Conservation (phyloP, 2,888 invertebrate genomes). For the Drepana falcataria region DNA sequence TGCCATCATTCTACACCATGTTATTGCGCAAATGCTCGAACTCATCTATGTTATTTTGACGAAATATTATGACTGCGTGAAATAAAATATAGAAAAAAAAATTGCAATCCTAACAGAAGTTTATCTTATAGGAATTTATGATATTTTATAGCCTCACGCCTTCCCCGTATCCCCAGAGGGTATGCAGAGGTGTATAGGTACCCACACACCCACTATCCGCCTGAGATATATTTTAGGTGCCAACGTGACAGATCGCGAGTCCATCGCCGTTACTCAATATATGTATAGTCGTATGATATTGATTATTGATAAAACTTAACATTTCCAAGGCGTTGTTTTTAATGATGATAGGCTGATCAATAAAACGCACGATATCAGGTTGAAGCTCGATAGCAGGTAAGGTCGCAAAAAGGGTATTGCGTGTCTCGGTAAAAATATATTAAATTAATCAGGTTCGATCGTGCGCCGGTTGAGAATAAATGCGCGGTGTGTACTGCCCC, state of each 20-base stretch:
- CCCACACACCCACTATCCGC: too few relatives aligned
- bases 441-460: slow-evolving; percentile 68
- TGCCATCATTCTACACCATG: slow-evolving; percentile 19
- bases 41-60: background rate
- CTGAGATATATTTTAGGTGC: too few relatives aligned
- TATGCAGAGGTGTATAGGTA: too few relatives aligned
- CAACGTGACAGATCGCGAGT: too few relatives aligned
- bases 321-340: background rate
- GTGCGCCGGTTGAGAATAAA: slow-evolving; percentile 45
- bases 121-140: too few relatives aligned
- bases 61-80: too few relatives aligned
- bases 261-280: too few relatives aligned
- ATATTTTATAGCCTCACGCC: too few relatives aligned
- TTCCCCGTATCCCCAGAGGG: too few relatives aligned
- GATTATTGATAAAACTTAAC: background rate
- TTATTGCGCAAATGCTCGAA: slow-evolving; percentile 3
- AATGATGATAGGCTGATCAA: background rate
- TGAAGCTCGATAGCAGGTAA: slow-evolving; percentile 29
- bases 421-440: slow-evolving; percentile 61
- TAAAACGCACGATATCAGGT: slow-evolving; percentile 25
- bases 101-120: too few relatives aligned
- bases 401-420: slow-evolving; percentile 49
- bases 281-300: too few relatives aligned
- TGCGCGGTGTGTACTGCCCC: slow-evolving; percentile 35
- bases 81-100: too few relatives aligned